Conservation (phyloP, 2,113 vertebrate species). For the Eublepharis macularius region DNA sequence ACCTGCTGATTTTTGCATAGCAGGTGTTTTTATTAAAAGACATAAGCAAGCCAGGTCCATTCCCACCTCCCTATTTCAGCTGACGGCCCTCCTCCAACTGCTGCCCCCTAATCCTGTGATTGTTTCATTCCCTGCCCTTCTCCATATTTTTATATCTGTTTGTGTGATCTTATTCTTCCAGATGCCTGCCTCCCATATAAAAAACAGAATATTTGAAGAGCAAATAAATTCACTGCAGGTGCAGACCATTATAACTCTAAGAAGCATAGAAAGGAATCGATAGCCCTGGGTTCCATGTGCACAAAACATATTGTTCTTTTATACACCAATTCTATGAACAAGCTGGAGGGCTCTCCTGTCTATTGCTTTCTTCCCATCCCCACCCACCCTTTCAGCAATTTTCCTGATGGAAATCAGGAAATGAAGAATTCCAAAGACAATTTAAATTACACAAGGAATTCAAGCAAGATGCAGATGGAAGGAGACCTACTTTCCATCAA, state of each 20-base stretch:
- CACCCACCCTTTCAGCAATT: background rate
- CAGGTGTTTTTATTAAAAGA: too few relatives aligned
- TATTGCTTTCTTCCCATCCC: too few relatives aligned
- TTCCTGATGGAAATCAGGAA: background rate
- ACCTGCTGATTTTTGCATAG: too few relatives aligned
- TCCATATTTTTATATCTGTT: background rate
- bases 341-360: background rate
- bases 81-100: too few relatives aligned
- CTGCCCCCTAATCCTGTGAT: background rate
- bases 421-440: slow-evolving; percentile 21
- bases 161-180: background rate
- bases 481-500: background rate
- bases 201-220: background rate
- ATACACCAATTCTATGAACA: background rate
- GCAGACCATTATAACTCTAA: background rate
- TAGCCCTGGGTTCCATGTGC: too few relatives aligned
- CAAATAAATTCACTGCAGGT: background rate
- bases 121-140: background rate
- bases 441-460: background rate
- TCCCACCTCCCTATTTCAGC: too few relatives aligned
- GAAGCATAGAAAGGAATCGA: background rate
- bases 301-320: background rate
- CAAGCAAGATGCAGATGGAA: background rate
- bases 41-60: too few relatives aligned
- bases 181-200: background rate